Conservation (phyloP, 2,797 vertebrate genomes). For the Alectoris magna region DNA sequence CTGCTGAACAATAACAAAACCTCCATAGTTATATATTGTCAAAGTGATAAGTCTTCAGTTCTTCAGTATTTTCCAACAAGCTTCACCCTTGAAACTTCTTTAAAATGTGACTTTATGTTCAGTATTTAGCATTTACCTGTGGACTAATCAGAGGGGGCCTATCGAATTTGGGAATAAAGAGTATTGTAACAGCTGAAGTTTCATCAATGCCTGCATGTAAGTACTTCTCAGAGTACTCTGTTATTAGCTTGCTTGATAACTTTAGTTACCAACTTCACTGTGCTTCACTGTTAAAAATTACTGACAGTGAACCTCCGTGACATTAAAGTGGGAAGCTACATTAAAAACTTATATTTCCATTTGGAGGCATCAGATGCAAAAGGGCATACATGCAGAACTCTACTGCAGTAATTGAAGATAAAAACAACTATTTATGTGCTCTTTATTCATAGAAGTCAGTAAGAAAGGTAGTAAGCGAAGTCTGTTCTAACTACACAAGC, state of each 20-base stretch:
- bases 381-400: background rate
- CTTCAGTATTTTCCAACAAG: background rate
- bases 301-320: background rate
- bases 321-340: background rate
- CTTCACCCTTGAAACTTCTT: background rate
- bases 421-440: background rate
- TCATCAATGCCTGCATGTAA: slow-evolving; percentile 96
- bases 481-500: background rate
- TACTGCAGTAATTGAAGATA: background rate
- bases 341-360: background rate
- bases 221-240: slow-evolving; percentile 53
- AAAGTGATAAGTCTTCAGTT: background rate
- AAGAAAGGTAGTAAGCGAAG: background rate
- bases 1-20: background rate
- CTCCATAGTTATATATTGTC: background rate
- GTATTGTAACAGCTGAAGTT: slow-evolving; percentile 94
- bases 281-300: background rate
- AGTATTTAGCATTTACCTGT: slow-evolving; percentile 96
- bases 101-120: slow-evolving; percentile 38
- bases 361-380: background rate
- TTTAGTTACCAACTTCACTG: background rate
- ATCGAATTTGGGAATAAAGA: slow-evolving; percentile 92
- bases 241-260: background rate
- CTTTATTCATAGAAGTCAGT: background rate
- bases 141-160: slow-evolving; percentile 94